Percentiles rank a stretch among this genome's conserved stretches.
phyloP scores from a whole-genome alignment of 2,888 invertebrate species.

The Heliconius erato region DNA sequence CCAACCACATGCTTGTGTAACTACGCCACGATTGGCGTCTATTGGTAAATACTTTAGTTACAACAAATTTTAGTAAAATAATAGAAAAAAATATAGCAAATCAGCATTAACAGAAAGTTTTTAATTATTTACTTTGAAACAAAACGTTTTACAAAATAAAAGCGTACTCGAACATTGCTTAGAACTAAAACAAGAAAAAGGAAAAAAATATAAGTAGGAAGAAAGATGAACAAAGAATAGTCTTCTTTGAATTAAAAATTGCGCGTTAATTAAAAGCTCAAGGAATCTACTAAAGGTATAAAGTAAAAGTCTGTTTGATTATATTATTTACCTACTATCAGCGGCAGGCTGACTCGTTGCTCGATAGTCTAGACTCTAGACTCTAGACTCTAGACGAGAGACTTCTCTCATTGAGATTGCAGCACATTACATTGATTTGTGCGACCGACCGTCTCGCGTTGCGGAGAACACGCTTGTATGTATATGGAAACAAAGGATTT shows the following conservation, averaged over 20 bases:
- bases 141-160: constrained; percentile 5
- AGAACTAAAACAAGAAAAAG: constrained; percentile 22
- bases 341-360: constrained; percentile 44
- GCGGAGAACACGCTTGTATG: constrained; percentile 29
- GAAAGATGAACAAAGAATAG: constrained; percentile 30
- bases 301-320: constrained; percentile 55
- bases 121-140: constrained; percentile 9
- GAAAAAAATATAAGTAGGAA: constrained; percentile 8
- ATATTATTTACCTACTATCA: constrained; percentile 61
- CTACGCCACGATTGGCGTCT: too few relatives aligned
- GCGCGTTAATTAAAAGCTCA: constrained; percentile 41
- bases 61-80: background rate
- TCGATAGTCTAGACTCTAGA: constrained; percentile 56
- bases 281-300: constrained; percentile 25
- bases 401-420: constrained; percentile 56
- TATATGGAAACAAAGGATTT: constrained; percentile 47
- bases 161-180: constrained; percentile 15
- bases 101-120: background rate
- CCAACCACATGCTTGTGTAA: too few relatives aligned
- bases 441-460: constrained; percentile 57
- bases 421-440: constrained; percentile 73
- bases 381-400: constrained; percentile 64
- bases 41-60: too few relatives aligned
- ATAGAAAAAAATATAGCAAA: background rate
- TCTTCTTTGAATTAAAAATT: constrained; percentile 38